These are phyloP conservation scores for Nicator chloris DNA, from an alignment of 2,113 vertebrate genomes.

Conservation along the genomic window DNA sequence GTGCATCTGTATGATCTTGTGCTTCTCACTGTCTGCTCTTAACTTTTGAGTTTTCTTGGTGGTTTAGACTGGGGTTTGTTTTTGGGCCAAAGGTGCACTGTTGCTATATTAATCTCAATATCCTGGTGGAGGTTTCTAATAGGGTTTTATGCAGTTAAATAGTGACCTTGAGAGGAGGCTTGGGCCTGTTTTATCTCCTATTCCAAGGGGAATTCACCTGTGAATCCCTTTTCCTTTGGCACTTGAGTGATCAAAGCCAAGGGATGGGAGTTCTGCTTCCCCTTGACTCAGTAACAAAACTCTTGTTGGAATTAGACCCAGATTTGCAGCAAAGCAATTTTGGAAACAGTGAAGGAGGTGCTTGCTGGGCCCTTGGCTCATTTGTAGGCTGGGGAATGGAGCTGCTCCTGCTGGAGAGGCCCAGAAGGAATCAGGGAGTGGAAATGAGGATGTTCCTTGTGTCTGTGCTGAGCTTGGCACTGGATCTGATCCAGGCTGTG, in stretches of 20 bases:
- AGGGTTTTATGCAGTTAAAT: neutral
- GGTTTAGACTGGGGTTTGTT: neutral
- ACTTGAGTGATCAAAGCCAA: neutral
- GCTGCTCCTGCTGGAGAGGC: too few species aligned
- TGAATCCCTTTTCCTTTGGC: neutral
- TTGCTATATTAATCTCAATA: neutral
- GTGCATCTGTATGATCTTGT: neutral
- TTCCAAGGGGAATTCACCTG: neutral
- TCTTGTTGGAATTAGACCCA: neutral
- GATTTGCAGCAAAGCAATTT: neutral
- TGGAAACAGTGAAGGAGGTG: neutral
- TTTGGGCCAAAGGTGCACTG: neutral
- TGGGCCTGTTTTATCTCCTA: neutral
- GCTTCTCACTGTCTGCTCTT: neutral
- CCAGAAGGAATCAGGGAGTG: neutral
- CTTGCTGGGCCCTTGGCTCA: neutral
- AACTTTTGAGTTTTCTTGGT: neutral
- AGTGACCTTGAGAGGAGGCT: neutral
- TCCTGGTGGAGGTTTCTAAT: neutral
- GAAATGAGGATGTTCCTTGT: neutral
- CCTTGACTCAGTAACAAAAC: neutral
- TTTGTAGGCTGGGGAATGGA: conserved; percentile 23
- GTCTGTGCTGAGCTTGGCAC: neutral
- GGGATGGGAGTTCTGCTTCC: neutral
- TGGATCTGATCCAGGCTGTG: too few species aligned